These are phyloP conservation scores for Entosphenus tridentatus DNA, from an alignment of 2,113 vertebrate species.

Conservation along the genomic window DNA sequence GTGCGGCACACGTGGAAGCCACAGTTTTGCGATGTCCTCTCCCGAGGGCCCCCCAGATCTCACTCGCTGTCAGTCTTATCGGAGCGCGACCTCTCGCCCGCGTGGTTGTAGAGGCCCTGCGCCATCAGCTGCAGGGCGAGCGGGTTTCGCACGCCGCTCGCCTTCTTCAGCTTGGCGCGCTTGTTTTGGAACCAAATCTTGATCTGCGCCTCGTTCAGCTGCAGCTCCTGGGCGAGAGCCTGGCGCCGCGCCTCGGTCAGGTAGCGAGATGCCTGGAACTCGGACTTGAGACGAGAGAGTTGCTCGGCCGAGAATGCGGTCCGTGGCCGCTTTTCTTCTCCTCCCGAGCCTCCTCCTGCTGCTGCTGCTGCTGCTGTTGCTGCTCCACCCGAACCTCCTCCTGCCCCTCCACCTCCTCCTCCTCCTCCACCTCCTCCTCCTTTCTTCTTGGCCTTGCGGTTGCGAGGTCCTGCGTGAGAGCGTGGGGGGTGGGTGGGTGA, in stretches of 20 bases:
- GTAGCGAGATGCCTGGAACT: conserved; percentile 70
- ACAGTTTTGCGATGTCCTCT: too few species aligned
- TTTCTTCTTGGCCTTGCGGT: conserved; percentile 96
- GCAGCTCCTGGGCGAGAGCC: conserved; percentile 57
- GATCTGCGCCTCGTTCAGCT: conserved; percentile 75
- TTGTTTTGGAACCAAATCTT: conserved; percentile 95
- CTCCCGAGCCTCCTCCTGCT: conserved; percentile 59
- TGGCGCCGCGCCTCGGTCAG: conserved; percentile 68
- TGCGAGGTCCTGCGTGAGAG: conserved; percentile 46
- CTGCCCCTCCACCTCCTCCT: too few species aligned
- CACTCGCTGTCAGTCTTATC: conserved; percentile 81
- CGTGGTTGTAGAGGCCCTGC: conserved; percentile 75
- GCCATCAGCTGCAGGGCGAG: conserved; percentile 75
- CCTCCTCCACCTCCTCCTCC: too few species aligned
- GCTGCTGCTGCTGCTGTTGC: conserved; percentile 86
- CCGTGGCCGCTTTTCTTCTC: conserved; percentile 69
- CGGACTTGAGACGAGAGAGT: conserved; percentile 60
- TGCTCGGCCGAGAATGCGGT: conserved; percentile 76
- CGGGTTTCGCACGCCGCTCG: conserved; percentile 44
- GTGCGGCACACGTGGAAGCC: too few species aligned
- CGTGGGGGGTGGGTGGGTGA: conserved; percentile 4
- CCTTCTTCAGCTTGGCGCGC: conserved; percentile 75
- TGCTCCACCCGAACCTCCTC: too few species aligned
- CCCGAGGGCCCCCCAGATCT: too few species aligned
- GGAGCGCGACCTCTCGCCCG: conserved; percentile 41